These are phyloP conservation scores for Stichodactyla helianthus DNA, from an alignment of 64 coral and sea anemone species.

Conservation along the genomic window DNA sequence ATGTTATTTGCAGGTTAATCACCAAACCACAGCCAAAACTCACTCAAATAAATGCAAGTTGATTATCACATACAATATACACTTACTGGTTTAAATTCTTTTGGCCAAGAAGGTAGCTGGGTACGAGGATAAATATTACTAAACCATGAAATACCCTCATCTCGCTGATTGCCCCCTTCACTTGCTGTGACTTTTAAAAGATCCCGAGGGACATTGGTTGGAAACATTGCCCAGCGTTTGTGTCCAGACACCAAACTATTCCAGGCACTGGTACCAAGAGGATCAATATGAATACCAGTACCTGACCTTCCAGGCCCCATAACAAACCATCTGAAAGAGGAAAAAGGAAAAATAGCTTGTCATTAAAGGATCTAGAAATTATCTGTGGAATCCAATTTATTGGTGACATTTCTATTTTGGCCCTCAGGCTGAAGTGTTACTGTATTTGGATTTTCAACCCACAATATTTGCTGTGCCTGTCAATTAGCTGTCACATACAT, in stretches of 20 bases:
- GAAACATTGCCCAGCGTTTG: constrained; percentile 95
- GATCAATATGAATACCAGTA: constrained; percentile 98
- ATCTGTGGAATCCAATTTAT: too few relatives aligned
- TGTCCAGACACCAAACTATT: constrained; percentile 92
- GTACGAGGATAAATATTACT: constrained; percentile 58
- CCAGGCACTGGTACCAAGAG: constrained; percentile 95
- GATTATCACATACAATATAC: background rate
- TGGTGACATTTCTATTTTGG: too few relatives aligned
- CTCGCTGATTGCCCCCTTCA: constrained; percentile 86
- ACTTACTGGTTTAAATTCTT: constrained; percentile 94
- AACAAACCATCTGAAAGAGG: constrained; percentile 82
- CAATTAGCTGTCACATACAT: too few relatives aligned
- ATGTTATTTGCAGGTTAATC: too few relatives aligned
- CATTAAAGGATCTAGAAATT: too few relatives aligned
- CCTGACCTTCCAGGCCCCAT: constrained; percentile 91
- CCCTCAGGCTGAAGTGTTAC: too few relatives aligned
- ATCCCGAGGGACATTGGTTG: constrained; percentile 81
- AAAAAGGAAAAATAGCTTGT: background rate
- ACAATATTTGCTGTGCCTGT: too few relatives aligned
- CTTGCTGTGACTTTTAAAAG: constrained; percentile 67
- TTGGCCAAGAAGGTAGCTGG: constrained; percentile 81
- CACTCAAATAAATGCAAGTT: too few relatives aligned
- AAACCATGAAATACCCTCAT: constrained; percentile 96
- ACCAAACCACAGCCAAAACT: too few relatives aligned
- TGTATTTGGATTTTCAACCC: too few relatives aligned